Base-by-base conservation (phyloP, 2,113 vertebrate species). In the Lagopus muta region DNA sequence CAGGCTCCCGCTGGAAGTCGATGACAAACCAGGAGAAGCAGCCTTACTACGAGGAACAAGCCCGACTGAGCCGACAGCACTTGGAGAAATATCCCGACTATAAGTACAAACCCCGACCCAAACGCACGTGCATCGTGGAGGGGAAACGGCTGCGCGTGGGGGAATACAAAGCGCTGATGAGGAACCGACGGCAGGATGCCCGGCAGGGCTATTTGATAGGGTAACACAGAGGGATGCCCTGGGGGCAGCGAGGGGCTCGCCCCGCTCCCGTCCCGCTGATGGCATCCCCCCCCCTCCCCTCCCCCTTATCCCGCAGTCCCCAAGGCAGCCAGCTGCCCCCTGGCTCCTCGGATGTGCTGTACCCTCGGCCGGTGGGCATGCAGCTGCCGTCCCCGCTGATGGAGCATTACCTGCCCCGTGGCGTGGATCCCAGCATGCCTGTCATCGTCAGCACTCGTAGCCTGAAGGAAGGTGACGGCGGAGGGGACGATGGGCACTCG, bases 81-180 rank as follows among this genome's bases (percentile, higher is more conserved):
- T 97, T 99, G 98, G 99, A 99, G 97, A 99, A 99, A 36, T 99
- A 99, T 83, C 99, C 99, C 0, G 99, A 99, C 92, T 99, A 99
- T 88, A 99, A 99, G 83, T 99, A 99, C 97, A 99, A 99, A 34
- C 99, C 99, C 0, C 97, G 99, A 45, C 99, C 99, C 88, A 99
- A 99, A 75, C 98, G 99, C 55, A 99, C 99, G 17, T 99, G 99
- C 97, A 99, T 99, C 8, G 99, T 99, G 97, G 99, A 99, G 97
- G 99, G 99, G 8, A 98, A 99, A 75, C 90, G 99, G 78, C 98
- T 99, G 65, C 97, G 99, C 2, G 99, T 99, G 70, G 99, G 99
- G n/a, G 99, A 99, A 96, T 99, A 99, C 98, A 99, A 99, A 94
- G 99, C 99, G 54, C 98, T 99, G 98, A 99, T 99, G 99, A 98